Conservation (phyloP, 2,797 vertebrate species). For the Anguilla obscura region DNA sequence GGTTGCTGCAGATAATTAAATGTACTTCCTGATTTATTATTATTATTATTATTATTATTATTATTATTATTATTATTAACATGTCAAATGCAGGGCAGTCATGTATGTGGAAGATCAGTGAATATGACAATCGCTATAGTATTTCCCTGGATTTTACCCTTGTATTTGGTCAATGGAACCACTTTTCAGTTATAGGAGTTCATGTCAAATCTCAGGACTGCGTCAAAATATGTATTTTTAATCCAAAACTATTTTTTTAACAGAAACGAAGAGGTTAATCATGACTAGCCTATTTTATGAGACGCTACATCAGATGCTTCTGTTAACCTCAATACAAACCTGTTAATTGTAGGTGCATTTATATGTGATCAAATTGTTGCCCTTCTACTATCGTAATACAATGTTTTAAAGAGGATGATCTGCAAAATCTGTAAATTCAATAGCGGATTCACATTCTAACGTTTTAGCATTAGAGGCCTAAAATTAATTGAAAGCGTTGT, state of each 20-base stretch:
- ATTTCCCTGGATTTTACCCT: neutral
- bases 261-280: neutral
- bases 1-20: neutral
- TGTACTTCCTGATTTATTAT: neutral
- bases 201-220: neutral
- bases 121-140: neutral
- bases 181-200: neutral
- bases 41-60: neutral
- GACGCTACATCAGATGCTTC: neutral
- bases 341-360: neutral
- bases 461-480: neutral
- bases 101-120: neutral
- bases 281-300: neutral
- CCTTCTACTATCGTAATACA: neutral
- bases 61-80: neutral
- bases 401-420: neutral
- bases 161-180: neutral
- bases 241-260: neutral
- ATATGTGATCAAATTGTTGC: neutral
- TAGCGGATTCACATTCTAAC: neutral
- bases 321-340: neutral
- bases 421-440: neutral
- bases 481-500: neutral
- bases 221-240: neutral
- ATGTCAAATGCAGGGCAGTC: neutral